Base-by-base conservation (phyloP, 2,797 vertebrate species). In the Borostomias antarcticus region DNA sequence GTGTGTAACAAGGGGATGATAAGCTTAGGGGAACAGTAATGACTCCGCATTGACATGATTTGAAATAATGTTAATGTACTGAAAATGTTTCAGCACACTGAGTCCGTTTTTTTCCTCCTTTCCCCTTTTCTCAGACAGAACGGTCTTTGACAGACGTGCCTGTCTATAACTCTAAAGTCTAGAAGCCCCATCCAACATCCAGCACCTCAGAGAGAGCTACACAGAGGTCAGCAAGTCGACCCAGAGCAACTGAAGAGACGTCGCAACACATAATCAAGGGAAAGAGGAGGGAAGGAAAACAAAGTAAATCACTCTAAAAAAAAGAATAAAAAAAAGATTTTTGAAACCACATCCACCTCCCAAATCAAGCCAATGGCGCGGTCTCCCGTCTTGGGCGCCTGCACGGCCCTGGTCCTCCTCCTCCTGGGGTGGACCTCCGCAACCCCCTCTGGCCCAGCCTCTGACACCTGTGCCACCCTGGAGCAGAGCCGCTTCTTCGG, bases 401-500 rank as follows among this genome's bases (percentile, higher is more conserved):
- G 69, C 2, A 70, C 88, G 86, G 88, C 89, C 82, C 63, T 90
- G 3, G 75, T 92, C 62, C 88, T 94, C 52, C 85, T 88, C 58
- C 83, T 93, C 65, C 90, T 94, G 40, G 77, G 89, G 86, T 90
- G 90, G 88, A 91, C 93, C 54, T 88, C 86, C 70, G 90, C 91
- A 66, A 93, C 83, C 2, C 92, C 93, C 21, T 93, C 92, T 0
- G 91, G 91, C 48, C 92, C 91, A 19, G 92, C 95, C 85, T 84
- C 93, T 28, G 89, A 87, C 84, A 86, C 93, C 76, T 98, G 97
- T n/a, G 90, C 94, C 81, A 97, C 95, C 33, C 89, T 98, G 85
- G 97, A 98, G 80, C 96, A 98, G 76, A 97, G 95, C 72, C 96
- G 98, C 82, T 97, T 99, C 89, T 98, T 98, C 0, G 97, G 97